phyloP scores from a whole-genome alignment of 2,888 invertebrate species.

The Hirudinaria manillensis region DNA sequence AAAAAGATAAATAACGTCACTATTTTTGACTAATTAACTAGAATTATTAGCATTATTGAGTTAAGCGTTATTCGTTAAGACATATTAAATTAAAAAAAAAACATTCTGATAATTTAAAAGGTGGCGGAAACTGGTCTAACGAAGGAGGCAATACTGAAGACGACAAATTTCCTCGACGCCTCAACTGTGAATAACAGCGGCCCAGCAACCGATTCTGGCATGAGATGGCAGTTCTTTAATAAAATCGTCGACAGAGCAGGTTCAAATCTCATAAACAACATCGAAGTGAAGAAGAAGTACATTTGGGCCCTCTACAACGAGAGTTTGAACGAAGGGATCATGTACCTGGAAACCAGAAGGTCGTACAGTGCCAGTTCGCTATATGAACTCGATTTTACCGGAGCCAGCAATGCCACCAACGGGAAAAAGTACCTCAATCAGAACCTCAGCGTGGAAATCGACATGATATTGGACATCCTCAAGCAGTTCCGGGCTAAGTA shows the following conservation, averaged over 20 bases:
- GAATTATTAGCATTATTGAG: too few relatives aligned
- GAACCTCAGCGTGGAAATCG: neutral
- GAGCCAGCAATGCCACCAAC: neutral
- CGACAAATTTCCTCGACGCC: slow-evolving; percentile 32
- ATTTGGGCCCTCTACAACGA: slow-evolving; percentile 32
- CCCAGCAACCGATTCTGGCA: slow-evolving; percentile 36
- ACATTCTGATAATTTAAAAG: neutral
- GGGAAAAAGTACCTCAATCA: slow-evolving; percentile 20
- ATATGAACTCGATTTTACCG: slow-evolving; percentile 29
- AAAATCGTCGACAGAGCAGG: slow-evolving; percentile 36
- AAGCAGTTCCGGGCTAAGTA: slow-evolving; percentile 4
- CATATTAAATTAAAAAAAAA: neutral
- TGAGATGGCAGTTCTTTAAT: slow-evolving; percentile 37
- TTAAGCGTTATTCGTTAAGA: neutral
- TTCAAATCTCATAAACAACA: slow-evolving; percentile 35
- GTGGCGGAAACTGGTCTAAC: slow-evolving; percentile 31
- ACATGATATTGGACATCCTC: slow-evolving; percentile 11
- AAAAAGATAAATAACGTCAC: too few relatives aligned
- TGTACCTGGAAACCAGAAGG: slow-evolving; percentile 36
- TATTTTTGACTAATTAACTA: too few relatives aligned
- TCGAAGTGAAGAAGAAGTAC: slow-evolving; percentile 33
- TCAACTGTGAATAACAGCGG: slow-evolving; percentile 30
- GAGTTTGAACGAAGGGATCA: slow-evolving; percentile 36
- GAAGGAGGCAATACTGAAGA: slow-evolving; percentile 33
- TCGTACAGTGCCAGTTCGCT: slow-evolving; percentile 28